Evolutionary conservation across 2,113 vertebrate species (phyloP).

Genomic region (Jacana jacana): DNA sequence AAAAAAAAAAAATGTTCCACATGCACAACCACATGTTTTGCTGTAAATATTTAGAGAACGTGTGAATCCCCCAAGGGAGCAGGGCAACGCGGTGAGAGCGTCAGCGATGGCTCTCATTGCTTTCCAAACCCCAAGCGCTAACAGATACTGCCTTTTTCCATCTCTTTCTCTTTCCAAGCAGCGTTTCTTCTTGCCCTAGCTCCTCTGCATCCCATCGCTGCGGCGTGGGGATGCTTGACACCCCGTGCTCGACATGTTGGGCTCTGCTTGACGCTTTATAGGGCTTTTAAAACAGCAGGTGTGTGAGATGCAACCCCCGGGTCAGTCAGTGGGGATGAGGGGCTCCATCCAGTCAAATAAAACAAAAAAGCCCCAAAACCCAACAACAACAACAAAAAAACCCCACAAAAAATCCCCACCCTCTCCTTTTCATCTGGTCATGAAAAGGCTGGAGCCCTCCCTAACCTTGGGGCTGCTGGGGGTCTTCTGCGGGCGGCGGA

Average conservation of each 20-base stretch:
- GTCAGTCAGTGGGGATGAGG: constrained; percentile 41
- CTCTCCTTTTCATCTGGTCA: background rate
- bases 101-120: background rate
- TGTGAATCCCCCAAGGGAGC: background rate
- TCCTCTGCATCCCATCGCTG: background rate
- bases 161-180: accelerated
- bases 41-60: constrained; percentile 5
- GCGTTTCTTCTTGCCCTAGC: background rate
- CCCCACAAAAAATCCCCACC: no score
- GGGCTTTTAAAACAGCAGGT: constrained; percentile 66
- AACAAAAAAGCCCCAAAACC: background rate
- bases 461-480: background rate
- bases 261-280: constrained; percentile 14
- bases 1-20: background rate
- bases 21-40: background rate
- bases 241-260: background rate
- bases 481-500: background rate
- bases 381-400: background rate
- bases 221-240: background rate
- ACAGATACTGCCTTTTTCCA: background rate
- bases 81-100: background rate
- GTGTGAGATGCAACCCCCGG: constrained; percentile 15
- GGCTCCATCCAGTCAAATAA: constrained; percentile 7
- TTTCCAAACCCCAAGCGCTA: background rate
- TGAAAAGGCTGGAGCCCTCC: background rate